Base-by-base conservation (phyloP, 1,140 invertebrate genomes). In the Maconellicoccus hirsutus region DNA sequence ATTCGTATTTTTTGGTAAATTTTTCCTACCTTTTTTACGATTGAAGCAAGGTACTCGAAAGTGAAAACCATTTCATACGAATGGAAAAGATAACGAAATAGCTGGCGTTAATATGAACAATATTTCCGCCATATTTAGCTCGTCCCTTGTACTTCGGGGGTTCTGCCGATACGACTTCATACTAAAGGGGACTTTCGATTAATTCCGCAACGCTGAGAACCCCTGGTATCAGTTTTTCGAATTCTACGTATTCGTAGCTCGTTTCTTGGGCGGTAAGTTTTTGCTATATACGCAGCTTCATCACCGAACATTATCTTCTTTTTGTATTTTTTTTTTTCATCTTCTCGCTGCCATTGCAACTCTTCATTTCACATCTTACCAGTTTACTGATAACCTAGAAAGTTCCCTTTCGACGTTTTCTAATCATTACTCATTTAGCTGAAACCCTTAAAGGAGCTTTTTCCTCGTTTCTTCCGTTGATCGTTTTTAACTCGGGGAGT, bases 331-430 rank as follows among this genome's bases (percentile, higher is more conserved):
- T 52, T 52, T 52, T 52, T 52, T 52, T 52, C n/a, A 8, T 16
- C n/a, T 52, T 12, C n/a, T 52, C n/a, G 6, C 42, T 14, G 2
- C 10, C 42, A 19, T 19, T 52, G 42, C 42, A 52, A 52, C 42
- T 52, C 42, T 52, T 52, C 42, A 52, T 52, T 52, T 52, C 42
- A 19, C 42, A 52, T 52, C 42, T 52, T 52, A 33, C 42, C 42
- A 52, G n/a, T 52, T 52, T 52, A 52, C 42, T 52, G 42, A 52
- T 52, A 52, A 52, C 42, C 42, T 52, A 52, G 42, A 52, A 52
- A 52, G 42, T 52, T 52, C 42, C 42, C 42, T 52, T 52, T 52
- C 42, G 42, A 52, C 42, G 42, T 52, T 52, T 52, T 52, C 42
- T 52, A 52, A 52, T 52, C 42, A 52, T 52, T 52, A 52, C 42